These are phyloP conservation scores for Erpetoichthys calabaricus DNA, from an alignment of 2,797 vertebrate genomes.

Conservation along the genomic window DNA sequence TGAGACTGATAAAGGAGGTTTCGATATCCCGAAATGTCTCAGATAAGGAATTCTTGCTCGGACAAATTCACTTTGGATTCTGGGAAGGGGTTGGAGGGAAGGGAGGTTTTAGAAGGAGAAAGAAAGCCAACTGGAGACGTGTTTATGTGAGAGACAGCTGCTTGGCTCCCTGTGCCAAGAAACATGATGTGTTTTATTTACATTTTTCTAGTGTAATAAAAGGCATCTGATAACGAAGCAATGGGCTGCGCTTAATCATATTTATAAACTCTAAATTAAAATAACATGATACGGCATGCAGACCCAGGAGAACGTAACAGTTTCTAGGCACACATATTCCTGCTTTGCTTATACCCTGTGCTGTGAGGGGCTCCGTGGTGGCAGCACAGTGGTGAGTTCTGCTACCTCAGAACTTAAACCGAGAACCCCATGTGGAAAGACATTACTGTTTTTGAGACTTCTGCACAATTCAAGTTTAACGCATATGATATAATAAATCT, in stretches of 20 bases:
- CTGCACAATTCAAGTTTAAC: too few species aligned
- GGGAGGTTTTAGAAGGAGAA: too few species aligned
- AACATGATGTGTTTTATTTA: conserved; percentile 34
- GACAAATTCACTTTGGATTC: too few species aligned
- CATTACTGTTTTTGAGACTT: too few species aligned
- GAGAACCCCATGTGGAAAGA: too few species aligned
- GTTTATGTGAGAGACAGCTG: conserved; percentile 1
- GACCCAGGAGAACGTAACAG: conserved; percentile 1
- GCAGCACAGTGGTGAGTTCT: too few species aligned
- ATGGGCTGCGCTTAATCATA: conserved; percentile 46
- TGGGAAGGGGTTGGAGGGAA: too few species aligned
- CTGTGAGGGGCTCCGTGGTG: too few species aligned
- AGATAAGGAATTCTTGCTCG: conserved; percentile 28
- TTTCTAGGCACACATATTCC: too few species aligned
- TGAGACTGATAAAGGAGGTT: conserved; percentile 17
- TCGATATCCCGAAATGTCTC: conserved; percentile 18
- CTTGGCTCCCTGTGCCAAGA: conserved; percentile 9
- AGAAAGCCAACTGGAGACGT: background rate
- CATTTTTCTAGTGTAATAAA: conserved; percentile 37
- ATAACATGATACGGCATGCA: conserved; percentile 42
- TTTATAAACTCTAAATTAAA: conserved; percentile 23
- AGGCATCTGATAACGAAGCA: conserved; percentile 30
- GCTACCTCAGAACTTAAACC: too few species aligned
- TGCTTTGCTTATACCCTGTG: too few species aligned
- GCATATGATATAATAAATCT: too few species aligned